phyloP scores from a whole-genome alignment of 2,113 vertebrate species.

The Ptilonorhynchus violaceus region DNA sequence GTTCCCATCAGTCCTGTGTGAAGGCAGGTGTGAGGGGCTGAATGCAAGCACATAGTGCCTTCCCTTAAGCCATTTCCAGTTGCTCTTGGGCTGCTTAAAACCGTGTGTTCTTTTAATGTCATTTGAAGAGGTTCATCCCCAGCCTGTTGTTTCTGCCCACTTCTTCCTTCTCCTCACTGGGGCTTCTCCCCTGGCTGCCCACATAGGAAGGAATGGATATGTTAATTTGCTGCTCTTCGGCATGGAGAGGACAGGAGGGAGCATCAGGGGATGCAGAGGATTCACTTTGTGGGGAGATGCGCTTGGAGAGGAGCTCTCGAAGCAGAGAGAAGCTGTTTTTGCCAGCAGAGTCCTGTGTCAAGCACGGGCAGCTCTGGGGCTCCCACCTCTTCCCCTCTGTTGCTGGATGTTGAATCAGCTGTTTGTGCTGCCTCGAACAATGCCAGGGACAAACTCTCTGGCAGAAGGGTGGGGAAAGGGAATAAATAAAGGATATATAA shows the following conservation, averaged over 20 bases:
- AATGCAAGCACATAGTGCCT: background rate
- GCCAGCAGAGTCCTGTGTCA: background rate
- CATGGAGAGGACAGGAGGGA: background rate
- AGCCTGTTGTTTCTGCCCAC: background rate
- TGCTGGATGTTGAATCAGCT: background rate
- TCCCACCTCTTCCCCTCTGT: background rate
- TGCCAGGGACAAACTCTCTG: background rate
- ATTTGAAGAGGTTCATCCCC: background rate
- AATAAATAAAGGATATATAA: background rate
- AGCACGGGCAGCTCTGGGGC: fast-evolving
- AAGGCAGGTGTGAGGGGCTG: background rate
- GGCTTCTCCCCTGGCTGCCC: background rate
- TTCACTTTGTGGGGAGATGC: background rate
- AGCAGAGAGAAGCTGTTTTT: background rate
- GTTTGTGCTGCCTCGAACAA: background rate
- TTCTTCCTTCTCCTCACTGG: background rate
- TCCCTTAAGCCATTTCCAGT: background rate
- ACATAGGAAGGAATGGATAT: background rate
- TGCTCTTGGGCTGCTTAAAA: background rate
- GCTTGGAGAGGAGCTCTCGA: background rate
- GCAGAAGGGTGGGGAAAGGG: background rate
- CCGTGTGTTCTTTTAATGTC: background rate
- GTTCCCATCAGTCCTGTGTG: background rate
- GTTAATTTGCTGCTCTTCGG: background rate
- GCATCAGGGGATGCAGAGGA: background rate